These are phyloP conservation scores for Thermophis baileyi DNA, from an alignment of 2,113 vertebrate genomes.

Conservation along the genomic window DNA sequence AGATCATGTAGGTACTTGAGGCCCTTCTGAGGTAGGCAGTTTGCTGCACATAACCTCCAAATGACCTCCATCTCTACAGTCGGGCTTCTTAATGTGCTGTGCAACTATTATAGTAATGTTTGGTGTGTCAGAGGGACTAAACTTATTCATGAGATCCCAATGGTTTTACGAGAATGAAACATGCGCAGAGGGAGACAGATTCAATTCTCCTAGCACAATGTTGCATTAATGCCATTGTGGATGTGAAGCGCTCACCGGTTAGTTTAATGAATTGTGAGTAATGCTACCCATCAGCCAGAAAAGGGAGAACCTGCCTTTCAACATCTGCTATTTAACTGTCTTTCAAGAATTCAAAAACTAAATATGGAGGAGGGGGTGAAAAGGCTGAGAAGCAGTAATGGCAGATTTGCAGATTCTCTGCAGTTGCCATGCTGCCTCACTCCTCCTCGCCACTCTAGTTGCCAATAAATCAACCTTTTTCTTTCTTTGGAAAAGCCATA, in stretches of 20 bases:
- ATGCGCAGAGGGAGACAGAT: not conserved
- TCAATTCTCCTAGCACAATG: not conserved
- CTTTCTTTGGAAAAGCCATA: not conserved
- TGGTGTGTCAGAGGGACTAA: not conserved
- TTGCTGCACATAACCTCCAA: too few relatives aligned
- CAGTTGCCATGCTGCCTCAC: not conserved
- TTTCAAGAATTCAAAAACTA: not conserved
- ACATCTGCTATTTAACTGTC: not conserved
- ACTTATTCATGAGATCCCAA: not conserved
- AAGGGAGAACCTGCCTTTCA: not conserved
- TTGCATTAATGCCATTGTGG: not conserved
- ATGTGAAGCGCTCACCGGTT: not conserved
- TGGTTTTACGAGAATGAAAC: not conserved
- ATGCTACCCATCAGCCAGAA: not conserved
- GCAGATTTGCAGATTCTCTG: not conserved
- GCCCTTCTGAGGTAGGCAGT: too few relatives aligned
- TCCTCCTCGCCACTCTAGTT: not conserved
- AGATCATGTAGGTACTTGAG: too few relatives aligned
- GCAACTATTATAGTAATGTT: not conserved
- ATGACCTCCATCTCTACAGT: too few relatives aligned
- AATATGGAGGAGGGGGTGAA: not conserved
- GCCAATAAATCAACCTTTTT: not conserved
- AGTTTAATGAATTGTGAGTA: not conserved
- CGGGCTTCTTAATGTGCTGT: not conserved
- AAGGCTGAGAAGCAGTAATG: not conserved